These are phyloP conservation scores for Parapristionchus giblindavisi DNA, from an alignment of 2,888 invertebrate genomes.

Conservation along the genomic window DNA sequence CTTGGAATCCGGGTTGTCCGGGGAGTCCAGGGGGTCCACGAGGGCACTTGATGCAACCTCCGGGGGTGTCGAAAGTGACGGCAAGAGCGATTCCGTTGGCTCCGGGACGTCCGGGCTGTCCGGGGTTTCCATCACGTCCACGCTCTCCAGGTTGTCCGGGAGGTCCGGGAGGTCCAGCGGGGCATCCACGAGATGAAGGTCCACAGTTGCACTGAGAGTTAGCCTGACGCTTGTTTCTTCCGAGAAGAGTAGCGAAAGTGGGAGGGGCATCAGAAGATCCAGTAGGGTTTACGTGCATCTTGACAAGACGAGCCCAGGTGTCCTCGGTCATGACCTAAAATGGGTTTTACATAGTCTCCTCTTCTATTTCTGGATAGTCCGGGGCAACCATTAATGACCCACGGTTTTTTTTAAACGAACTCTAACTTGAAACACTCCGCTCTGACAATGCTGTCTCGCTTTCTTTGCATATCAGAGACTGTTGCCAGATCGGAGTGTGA, in stretches of 20 bases:
- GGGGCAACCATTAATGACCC: too few species aligned
- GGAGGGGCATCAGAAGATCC: constrained; percentile 37
- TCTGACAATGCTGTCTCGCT: too few species aligned
- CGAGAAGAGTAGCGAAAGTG: constrained; percentile 38
- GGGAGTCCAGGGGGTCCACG: constrained; percentile 30
- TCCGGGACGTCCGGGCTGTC: constrained; percentile 27
- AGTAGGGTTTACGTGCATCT: constrained; percentile 36
- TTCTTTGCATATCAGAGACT: too few species aligned
- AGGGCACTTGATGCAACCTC: too few species aligned
- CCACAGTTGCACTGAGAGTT: constrained; percentile 38
- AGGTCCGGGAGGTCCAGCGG: constrained; percentile 36
- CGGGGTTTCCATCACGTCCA: constrained; percentile 27
- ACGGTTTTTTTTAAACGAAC: too few species aligned
- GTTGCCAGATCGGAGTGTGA: too few species aligned
- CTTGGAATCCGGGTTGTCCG: constrained; percentile 35
- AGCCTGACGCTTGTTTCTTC: constrained; percentile 35
- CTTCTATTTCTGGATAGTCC: too few species aligned
- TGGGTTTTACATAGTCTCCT: not conserved
- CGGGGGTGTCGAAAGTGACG: constrained; percentile 33
- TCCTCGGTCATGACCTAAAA: constrained; percentile 29
- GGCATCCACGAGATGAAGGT: constrained; percentile 36
- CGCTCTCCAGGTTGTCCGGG: constrained; percentile 34
- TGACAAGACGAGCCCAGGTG: constrained; percentile 35
- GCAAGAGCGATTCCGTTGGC: constrained; percentile 39
- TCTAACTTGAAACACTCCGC: too few species aligned